phyloP scores from a whole-genome alignment of 2,113 vertebrate species.

The Physeter macrocephalus region DNA sequence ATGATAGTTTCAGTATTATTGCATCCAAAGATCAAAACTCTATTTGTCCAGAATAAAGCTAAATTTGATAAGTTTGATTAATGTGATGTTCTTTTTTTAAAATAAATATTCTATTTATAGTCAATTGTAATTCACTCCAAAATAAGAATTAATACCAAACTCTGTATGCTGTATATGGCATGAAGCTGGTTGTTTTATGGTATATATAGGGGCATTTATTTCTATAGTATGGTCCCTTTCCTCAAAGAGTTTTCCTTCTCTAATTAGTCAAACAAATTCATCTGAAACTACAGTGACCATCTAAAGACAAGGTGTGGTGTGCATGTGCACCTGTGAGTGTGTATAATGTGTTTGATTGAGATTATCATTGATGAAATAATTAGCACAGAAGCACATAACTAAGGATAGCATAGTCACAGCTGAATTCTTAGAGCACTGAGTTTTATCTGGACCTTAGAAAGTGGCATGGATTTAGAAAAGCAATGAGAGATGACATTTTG shows the following conservation, averaged over 20 bases:
- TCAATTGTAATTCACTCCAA: neutral
- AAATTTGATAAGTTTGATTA: neutral
- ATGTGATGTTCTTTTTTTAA: neutral
- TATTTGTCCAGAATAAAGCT: neutral
- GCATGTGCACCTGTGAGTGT: neutral
- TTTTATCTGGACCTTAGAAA: neutral
- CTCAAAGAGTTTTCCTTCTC: neutral
- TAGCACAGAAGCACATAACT: neutral
- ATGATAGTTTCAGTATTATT: neutral
- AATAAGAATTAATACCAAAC: neutral
- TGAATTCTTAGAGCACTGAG: neutral
- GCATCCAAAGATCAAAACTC: neutral
- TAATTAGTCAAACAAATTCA: neutral
- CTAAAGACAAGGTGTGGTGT: neutral
- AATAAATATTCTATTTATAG: neutral
- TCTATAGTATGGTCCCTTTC: no score
- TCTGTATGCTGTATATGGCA: neutral
- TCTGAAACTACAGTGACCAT: neutral
- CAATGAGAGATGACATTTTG: neutral
- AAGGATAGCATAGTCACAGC: neutral
- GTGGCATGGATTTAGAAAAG: neutral
- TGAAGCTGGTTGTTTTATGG: neutral
- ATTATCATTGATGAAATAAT: neutral
- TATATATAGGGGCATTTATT: no score
- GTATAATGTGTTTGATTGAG: neutral